phyloP scores from a whole-genome alignment of 2,113 vertebrate genomes.

The Psilopsiagon aymara region DNA sequence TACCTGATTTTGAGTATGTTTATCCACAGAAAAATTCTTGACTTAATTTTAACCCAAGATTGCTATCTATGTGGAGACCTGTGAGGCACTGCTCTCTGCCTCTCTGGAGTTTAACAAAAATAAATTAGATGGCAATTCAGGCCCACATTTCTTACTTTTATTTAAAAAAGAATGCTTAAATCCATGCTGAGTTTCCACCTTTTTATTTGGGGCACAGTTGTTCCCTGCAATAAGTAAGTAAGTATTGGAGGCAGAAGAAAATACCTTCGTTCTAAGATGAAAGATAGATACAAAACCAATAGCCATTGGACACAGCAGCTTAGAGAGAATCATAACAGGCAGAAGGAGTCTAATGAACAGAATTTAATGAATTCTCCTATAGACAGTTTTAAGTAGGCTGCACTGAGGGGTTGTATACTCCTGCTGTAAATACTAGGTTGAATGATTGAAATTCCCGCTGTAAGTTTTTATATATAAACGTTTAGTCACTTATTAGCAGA shows the following conservation, averaged over 20 bases:
- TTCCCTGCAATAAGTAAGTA: background rate
- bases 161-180: background rate
- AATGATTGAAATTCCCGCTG: conserved; percentile 30
- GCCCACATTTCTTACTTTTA: background rate
- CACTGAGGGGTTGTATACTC: background rate
- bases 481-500: conserved; percentile 45
- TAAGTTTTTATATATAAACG: conserved; percentile 32
- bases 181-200: background rate
- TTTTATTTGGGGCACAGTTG: background rate
- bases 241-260: background rate
- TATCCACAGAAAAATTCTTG: background rate
- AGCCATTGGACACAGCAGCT: background rate
- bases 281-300: background rate
- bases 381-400: conserved; percentile 8
- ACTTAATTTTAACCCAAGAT: background rate
- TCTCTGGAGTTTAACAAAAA: background rate
- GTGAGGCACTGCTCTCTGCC: background rate
- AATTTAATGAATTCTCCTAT: background rate
- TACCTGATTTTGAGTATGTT: background rate
- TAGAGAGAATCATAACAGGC: background rate
- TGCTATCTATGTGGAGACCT: background rate
- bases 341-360: background rate
- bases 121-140: background rate
- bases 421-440: background rate
- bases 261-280: background rate